Evolutionary conservation across 2,888 invertebrate genomes (phyloP), one percentile per base, ranked within the genome.

Genomic region (Dascillus cervinus): DNA sequence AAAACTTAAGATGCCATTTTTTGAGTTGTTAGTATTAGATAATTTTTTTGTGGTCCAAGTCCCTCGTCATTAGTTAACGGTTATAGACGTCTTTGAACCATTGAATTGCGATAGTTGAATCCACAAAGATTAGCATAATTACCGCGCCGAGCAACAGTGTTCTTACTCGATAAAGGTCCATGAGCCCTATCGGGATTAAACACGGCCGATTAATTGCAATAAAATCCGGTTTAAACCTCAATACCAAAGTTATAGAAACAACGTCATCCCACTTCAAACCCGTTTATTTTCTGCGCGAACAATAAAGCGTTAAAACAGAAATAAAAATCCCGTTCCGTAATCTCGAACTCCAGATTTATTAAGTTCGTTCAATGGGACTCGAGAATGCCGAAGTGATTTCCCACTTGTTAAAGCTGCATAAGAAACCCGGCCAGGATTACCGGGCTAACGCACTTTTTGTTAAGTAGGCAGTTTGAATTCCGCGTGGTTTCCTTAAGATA

Each of bases 401-500:
- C n/a, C 4, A 6, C 17, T 4, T 17, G 4, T 17, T 17, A 17
- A 17, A 17, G 4, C 17, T 17, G 17, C 17, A 6, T 17, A 4
- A 17, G 4, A 6, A 6, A 6, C 8, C 5, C 8, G 17, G 4
- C 8, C 17, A 17, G 8, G 29, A 17, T 17, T 37, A 32, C 29
- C 29, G 20, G 27, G 26, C 26, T 23, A 27, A 30, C 23, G 28
- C 31, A 34, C 15, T 26, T 31, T 26, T 4, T 28, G 13, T 25
- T 37, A 37, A 40, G 23, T 27, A 34, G 37, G 34, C 31, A 34
- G 25, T 40, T 40, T 40, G 37, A 40, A 37, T 37, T 40, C 40
- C 24, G 22, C 20, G 23, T 34, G 31, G 22, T 34, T 34, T 23
- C 22, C 11, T 25, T 19, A 20, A 25, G 26, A 41, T 25, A 34